A percentile compares a stretch with the other conserved stretches of the same genome.
These are phyloP conservation scores for Acanthochromis polyacanthus DNA, from an alignment of 2,113 vertebrate species.

Conservation along the genomic window DNA sequence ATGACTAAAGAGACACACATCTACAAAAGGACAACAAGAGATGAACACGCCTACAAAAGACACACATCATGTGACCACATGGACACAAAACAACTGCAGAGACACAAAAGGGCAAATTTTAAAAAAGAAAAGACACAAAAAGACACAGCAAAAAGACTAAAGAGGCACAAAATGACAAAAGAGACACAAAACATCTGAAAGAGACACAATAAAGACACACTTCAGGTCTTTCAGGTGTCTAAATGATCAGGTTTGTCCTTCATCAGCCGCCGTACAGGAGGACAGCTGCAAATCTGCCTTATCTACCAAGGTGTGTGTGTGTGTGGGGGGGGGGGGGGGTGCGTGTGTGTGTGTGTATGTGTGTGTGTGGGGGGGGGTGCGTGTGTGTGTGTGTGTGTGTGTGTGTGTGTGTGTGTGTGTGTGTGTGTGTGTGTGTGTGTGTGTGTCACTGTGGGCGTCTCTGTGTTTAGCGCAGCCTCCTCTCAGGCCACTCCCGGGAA, in stretches of 20 bases:
- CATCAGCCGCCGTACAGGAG: conserved; percentile 19
- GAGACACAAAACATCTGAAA: neutral
- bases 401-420: conserved; percentile 16
- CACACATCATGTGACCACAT: too few species aligned
- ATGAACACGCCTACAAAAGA: too few species aligned
- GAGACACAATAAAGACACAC: neutral
- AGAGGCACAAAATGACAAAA: neutral
- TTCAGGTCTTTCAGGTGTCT: neutral
- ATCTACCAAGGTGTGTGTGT: too few species aligned
- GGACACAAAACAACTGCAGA: too few species aligned
- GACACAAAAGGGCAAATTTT: too few species aligned
- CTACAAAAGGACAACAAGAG: too few species aligned
- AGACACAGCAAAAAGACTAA: neutral
- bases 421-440: conserved; percentile 9
- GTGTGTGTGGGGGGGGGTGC: too few species aligned
- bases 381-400: neutral
- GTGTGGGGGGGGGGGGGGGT: too few species aligned
- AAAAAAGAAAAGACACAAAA: too few species aligned
- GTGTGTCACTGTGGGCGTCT: conserved; percentile 55
- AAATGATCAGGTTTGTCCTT: conserved; percentile 4
- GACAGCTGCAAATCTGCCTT: neutral
- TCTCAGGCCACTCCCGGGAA: conserved; percentile 83
- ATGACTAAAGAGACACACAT: too few species aligned
- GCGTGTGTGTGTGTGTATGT: conserved; percentile 3
- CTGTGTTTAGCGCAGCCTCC: conserved; percentile 61